phyloP scores from a whole-genome alignment of 2,888 invertebrate species.

The Plemyria rubiginata region DNA sequence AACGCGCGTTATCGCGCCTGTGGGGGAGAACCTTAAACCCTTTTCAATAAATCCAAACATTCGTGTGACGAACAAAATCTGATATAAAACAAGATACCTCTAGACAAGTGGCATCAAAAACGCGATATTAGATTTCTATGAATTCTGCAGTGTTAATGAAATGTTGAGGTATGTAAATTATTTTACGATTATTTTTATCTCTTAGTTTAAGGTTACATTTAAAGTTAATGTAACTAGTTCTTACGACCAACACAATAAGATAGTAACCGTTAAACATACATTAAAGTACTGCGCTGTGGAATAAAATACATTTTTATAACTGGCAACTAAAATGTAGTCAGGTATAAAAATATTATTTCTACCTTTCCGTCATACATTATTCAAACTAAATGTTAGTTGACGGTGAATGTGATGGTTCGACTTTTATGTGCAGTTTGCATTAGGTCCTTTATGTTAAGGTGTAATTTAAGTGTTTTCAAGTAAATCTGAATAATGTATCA shows the following conservation, averaged over 20 bases:
- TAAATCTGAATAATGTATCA: conserved; percentile 21
- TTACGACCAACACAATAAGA: conserved; percentile 10
- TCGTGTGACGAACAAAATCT: neutral
- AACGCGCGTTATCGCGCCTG: no score
- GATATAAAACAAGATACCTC: neutral
- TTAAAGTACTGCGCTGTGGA: conserved; percentile 16
- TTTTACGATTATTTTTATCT: conserved; percentile 2
- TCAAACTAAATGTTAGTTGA: conserved; percentile 1
- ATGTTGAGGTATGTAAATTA: neutral
- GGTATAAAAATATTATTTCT: conserved; percentile 15
- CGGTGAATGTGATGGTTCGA: neutral
- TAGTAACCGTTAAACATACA: conserved; percentile 12
- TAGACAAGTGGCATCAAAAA: conserved; percentile 3
- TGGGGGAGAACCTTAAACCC: no score
- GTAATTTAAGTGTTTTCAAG: neutral
- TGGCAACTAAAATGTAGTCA: conserved; percentile 26
- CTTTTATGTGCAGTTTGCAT: neutral
- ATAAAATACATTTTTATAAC: conserved; percentile 21
- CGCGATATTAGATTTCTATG: neutral
- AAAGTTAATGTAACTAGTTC: conserved; percentile 2
- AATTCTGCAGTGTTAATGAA: neutral
- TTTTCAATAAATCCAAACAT: neutral
- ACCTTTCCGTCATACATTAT: conserved; percentile 24
- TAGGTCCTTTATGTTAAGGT: neutral
- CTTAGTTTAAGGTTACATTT: neutral